Evolutionary conservation across 1,140 invertebrate species (phyloP), one percentile per base, ranked within the genome.

Genomic region (Drosophila lacteicornis): DNA sequence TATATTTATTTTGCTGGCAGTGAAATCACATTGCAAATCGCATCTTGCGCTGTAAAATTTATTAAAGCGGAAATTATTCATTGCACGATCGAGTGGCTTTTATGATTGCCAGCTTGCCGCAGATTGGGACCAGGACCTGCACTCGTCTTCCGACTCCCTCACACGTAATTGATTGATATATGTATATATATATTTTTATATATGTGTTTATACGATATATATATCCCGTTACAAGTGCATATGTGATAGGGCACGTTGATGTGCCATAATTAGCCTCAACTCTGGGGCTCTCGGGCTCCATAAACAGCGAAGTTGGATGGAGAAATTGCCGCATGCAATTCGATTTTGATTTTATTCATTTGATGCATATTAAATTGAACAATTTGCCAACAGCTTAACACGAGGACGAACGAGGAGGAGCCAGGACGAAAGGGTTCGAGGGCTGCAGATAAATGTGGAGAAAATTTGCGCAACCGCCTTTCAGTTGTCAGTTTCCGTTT

Each of bases 41-140:
- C 75, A 84, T 91, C 70, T 91, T 85, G 63, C 81, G 81, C 66
- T 88, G 90, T 91, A 79, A 91, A 91, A 91, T 91, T 77, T 88
- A 91, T 91, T 88, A 79, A 90, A 88, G 84, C 90, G 88, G 88
- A 91, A 91, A 91, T 91, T 91, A 91, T 91, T 90, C 82, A 88
- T 91, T 90, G 88, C 90, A 91, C 88, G 85, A 88, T 88, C 85
- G 90, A 91, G 73, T 91, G 81, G 73, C 66, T 78, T 82, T 88
- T 81, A 82, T 84, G 84, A 88, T 88, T 88, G 84, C 84, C 71
- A 60, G 63, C 63, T 75, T 75, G 73, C 70, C 60, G 46, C 60
- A 58, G 60, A 57, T 53, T 55, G 56, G 57, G 27, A 40, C 49
- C 45, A 17, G 27, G 19, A 33, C 62, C 38, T 40, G 46, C 49